phyloP scores from a whole-genome alignment of 2,113 vertebrate species.

The Excalfactoria chinensis region DNA sequence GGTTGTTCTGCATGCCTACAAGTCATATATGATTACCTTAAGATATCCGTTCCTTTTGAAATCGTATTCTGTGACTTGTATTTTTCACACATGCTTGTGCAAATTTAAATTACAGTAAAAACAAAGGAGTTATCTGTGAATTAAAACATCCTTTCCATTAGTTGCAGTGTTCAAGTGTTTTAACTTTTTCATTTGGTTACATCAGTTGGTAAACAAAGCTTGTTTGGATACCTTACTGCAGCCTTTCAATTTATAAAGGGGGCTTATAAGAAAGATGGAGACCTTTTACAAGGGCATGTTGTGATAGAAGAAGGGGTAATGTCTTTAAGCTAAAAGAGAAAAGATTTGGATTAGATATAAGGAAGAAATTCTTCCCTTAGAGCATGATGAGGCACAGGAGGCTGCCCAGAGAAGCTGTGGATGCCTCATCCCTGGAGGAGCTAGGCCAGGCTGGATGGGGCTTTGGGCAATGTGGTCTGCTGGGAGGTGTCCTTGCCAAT shows the following conservation, averaged over 20 bases:
- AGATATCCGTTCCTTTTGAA: background rate
- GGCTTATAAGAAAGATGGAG: background rate
- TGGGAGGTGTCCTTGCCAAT: background rate
- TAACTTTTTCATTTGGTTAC: background rate
- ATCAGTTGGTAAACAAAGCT: background rate
- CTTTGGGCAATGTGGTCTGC: background rate
- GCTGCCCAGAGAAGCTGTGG: background rate
- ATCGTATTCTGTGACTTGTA: background rate
- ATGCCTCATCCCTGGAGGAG: background rate
- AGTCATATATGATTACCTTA: accelerated
- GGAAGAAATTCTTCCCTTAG: background rate
- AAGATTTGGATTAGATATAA: background rate
- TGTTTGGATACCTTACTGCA: background rate
- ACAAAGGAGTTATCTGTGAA: background rate
- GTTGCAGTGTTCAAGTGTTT: background rate
- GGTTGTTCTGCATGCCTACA: background rate
- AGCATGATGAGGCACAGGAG: background rate
- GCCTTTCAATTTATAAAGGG: background rate
- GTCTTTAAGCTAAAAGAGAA: background rate
- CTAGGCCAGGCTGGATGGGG: background rate
- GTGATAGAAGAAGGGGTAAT: background rate
- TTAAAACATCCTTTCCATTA: background rate
- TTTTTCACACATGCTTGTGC: background rate
- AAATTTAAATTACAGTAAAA: background rate
- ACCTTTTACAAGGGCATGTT: background rate